Evolutionary conservation across 1,140 invertebrate genomes (phyloP), one percentile per base, ranked within the genome.

Genomic region (Rhyzopertha dominica): DNA sequence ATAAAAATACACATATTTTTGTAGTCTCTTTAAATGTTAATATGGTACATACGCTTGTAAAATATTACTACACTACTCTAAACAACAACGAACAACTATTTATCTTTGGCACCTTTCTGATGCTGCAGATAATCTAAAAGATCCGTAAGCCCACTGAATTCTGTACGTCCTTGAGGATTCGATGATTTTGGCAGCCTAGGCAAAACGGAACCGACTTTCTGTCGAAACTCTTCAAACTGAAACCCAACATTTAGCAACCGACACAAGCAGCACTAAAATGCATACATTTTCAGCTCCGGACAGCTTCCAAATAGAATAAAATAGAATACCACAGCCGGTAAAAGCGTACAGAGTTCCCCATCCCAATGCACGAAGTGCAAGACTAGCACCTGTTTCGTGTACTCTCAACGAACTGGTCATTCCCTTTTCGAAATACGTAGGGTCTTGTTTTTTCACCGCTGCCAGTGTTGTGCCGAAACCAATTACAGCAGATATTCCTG

Each of bases 271-370:
- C 7, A 13, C 14, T 12, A 34, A 12, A 18, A 36, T 40, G 58
- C 65, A 71, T 62, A 87, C 82, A 77, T 85, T 78, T 54, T 80
- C 78, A 20, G 87, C 90, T 47, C 90, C 91, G 22, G 88, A 82
- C 5, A 91, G 54, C 73, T 94, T 95, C 87, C 90, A 95, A 42
- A 94, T 79, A 8, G 78, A 76, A 69, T 84, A 92, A 64, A 84
- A 88, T 40, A 95, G 69, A 31, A 87, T 60, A 9, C 86, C 77
- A 52, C 89, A 88, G 8, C 90, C 90, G 24, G 82, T 72, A 10
- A 91, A 72, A 1, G 92, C 87, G 69, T 90, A 93, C 1, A 93
- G 57, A 3, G 88, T 87, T 2, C 90, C 92, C 83, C 86, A 87
- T 14, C 82, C 85, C 2, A 96, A 70, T 1, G 93, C 93, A 62